A percentile compares a stretch with the other conserved stretches of the same genome.
phyloP scores from a whole-genome alignment of 1,140 invertebrate species.

The Diorhabda carinulata region DNA sequence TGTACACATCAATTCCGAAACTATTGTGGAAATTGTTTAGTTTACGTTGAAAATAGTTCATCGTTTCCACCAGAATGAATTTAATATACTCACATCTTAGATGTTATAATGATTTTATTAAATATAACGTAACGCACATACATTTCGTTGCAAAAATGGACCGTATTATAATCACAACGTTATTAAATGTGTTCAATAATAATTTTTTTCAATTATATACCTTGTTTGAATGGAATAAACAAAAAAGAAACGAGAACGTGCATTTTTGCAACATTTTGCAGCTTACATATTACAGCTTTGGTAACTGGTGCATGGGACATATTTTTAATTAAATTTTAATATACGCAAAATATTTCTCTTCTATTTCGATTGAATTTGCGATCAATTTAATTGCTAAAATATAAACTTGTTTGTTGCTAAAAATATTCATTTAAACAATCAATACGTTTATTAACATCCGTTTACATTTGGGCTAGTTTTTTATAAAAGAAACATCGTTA shows the following conservation, averaged over 20 bases:
- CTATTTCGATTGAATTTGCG: slow-evolving; percentile 3
- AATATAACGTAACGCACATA: slow-evolving; percentile 35
- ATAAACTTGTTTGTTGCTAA: neutral
- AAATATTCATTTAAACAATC: neutral
- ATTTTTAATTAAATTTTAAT: slow-evolving; percentile 11
- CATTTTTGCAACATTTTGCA: slow-evolving; percentile 34
- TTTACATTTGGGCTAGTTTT: too few species aligned
- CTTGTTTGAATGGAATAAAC: too few species aligned
- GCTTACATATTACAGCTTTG: slow-evolving; percentile 35
- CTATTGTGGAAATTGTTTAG: too few species aligned
- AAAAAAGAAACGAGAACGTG: too few species aligned
- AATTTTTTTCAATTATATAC: too few species aligned
- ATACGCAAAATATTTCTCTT: slow-evolving; percentile 12
- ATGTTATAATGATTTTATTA: slow-evolving; percentile 25
- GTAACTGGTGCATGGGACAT: slow-evolving; percentile 14
- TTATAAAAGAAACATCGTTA: too few species aligned
- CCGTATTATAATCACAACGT: slow-evolving; percentile 5
- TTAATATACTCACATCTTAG: slow-evolving; percentile 13
- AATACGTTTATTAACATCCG: too few species aligned
- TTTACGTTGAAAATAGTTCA: slow-evolving; percentile 17
- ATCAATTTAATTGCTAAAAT: neutral
- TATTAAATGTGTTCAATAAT: too few species aligned
- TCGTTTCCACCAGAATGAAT: slow-evolving; percentile 15
- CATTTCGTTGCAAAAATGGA: slow-evolving; percentile 31
- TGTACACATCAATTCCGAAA: too few species aligned